Conservation (phyloP, 2,888 invertebrate genomes). For the Aleiodes leptofemur region DNA sequence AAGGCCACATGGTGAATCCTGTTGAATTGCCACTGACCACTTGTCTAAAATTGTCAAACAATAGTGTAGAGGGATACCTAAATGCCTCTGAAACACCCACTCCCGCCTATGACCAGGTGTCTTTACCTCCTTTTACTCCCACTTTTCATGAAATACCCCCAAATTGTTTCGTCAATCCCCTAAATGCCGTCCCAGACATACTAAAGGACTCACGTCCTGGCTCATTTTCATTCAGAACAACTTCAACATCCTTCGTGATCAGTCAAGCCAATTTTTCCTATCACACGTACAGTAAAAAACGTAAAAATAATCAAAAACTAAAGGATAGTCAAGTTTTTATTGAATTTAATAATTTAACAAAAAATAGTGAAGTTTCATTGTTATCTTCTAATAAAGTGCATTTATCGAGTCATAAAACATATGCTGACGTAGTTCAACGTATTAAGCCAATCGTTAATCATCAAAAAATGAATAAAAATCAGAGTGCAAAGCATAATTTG, state of each 20-base stretch:
- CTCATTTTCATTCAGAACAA: constrained; percentile 13
- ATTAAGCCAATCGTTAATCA: constrained; percentile 8
- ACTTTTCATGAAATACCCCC: constrained; percentile 25
- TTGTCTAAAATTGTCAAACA: constrained; percentile 10
- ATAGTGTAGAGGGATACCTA: too few relatives aligned
- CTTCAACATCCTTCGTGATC: constrained; percentile 27
- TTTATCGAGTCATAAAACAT: constrained; percentile 39
- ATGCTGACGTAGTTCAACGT: constrained; percentile 49
- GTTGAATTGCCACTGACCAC: constrained; percentile 9
- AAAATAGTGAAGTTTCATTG: too few relatives aligned
- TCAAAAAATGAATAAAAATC: not conserved
- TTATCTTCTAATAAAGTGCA: not conserved
- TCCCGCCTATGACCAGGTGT: constrained; percentile 19
- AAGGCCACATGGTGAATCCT: constrained; percentile 18
- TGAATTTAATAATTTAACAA: not conserved
- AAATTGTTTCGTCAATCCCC: constrained; percentile 43
- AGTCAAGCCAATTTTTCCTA: constrained; percentile 2
- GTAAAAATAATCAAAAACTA: not conserved
- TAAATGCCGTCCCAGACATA: constrained; percentile 51
- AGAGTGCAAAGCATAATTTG: too few relatives aligned
- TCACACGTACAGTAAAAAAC: not conserved
- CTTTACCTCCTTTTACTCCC: constrained; percentile 19
- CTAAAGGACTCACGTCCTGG: constrained; percentile 45
- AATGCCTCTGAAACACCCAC: too few relatives aligned
- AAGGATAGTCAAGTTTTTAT: not conserved